phyloP scores from a whole-genome alignment of 2,797 vertebrate species.

The Glyptemys insculpta region DNA sequence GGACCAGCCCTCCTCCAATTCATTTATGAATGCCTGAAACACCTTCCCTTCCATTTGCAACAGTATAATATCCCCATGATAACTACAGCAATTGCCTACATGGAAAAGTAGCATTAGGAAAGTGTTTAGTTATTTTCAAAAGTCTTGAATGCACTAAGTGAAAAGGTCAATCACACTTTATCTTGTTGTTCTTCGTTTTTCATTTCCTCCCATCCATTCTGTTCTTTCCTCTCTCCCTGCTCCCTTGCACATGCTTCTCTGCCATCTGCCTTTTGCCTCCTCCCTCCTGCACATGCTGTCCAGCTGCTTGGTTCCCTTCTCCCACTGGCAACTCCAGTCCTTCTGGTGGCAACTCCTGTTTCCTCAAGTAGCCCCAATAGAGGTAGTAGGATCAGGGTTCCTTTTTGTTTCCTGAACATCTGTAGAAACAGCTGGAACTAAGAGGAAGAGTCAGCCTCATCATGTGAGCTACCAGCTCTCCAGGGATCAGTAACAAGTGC shows the following conservation, averaged over 20 bases:
- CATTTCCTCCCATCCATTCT: background rate
- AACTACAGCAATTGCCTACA: constrained; percentile 11
- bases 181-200: constrained; percentile 9
- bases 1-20: background rate
- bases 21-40: background rate
- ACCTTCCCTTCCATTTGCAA: background rate
- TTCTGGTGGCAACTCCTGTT: background rate
- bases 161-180: background rate
- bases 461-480: background rate
- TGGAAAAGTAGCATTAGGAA: constrained; percentile 4
- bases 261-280: background rate
- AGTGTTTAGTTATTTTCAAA: background rate
- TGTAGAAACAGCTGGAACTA: background rate
- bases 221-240: background rate
- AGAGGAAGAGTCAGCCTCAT: background rate
- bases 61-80: background rate
- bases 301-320: background rate
- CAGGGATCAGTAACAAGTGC: background rate
- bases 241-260: background rate
- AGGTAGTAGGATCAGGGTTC: background rate
- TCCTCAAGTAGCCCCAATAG: background rate
- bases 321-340: background rate
- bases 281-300: background rate
- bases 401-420: background rate
- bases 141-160: rapidly evolving